Evolutionary conservation across 2,113 vertebrate genomes (phyloP).

Genomic region (Amazona guildingii): DNA sequence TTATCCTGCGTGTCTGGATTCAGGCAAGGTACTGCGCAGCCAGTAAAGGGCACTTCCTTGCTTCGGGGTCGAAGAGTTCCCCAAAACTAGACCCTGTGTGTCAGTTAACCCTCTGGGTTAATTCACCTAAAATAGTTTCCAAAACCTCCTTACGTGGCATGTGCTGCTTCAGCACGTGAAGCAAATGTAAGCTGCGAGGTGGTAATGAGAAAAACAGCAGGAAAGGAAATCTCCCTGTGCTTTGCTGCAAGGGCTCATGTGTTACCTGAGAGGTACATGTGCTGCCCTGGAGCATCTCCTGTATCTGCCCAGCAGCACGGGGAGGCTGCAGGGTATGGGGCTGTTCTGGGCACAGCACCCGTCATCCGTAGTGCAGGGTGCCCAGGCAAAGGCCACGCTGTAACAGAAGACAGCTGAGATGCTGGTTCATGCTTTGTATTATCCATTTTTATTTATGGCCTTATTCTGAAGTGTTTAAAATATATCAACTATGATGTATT

Average conservation of each 20-base stretch:
- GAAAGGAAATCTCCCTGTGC: background rate
- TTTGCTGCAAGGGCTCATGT: rapidly evolving
- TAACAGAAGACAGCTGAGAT: background rate
- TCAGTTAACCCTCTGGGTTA: background rate
- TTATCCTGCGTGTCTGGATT: background rate
- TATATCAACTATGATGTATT: constrained; percentile 16
- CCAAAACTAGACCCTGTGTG: background rate
- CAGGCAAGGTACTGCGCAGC: background rate
- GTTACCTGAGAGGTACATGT: rapidly evolving
- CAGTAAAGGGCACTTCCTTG: background rate
- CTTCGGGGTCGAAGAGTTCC: background rate
- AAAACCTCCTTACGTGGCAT: rapidly evolving
- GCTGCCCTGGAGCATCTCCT: background rate
- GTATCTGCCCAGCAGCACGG: rapidly evolving
- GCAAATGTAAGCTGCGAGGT: background rate
- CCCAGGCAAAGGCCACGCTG: background rate
- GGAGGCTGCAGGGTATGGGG: background rate
- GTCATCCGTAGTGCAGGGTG: rapidly evolving
- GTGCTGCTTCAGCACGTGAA: background rate
- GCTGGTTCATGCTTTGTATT: background rate
- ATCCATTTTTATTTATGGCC: background rate
- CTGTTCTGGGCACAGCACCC: background rate
- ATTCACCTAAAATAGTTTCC: background rate
- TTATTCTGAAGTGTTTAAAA: background rate
- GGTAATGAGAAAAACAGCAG: background rate